Evolutionary conservation across 1,140 invertebrate species (phyloP), one percentile per base, ranked within the genome.

Genomic region (Danaus plexippus): DNA sequence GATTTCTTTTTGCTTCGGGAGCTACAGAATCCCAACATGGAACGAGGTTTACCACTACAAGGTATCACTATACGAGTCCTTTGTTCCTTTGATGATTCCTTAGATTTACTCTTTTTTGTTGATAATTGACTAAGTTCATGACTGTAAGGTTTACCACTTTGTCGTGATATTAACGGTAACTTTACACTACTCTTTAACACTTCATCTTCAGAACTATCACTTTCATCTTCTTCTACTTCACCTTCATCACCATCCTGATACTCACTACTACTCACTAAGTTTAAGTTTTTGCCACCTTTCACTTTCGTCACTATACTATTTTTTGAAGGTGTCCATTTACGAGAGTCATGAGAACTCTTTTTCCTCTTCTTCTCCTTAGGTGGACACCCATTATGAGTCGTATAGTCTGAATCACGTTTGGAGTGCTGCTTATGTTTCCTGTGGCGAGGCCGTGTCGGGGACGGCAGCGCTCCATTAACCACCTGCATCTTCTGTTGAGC

Each of bases 91-190:
- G 69, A 64, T 59, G 69, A 76, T 68, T 80, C 71, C 59, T 77
- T 85, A 44, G 65, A 66, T 80, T 81, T 84, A 66, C 69, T 80
- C 63, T 81, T 84, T 79, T 80, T 82, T 63, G 75, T 73, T 67
- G 83, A 84, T 85, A 87, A 82, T 87, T 86, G 87, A 82, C 87
- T 87, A 79, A 88, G 83, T 85, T 86, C 77, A 82, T 88, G 86
- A 75, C 85, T 87, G 75, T 81, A 87, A 15, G 86, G 86, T 79
- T 88, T 88, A 54, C 86, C 86, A 82, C 83, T 84, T 60, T 80
- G 80, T 51, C 78, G 66, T 51, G 67, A 69, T 63, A 77, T 75
- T 73, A 80, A 68, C 55, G 82, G 82, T 85, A 87, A 84, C 79
- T 85, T 87, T 64, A 82, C 73, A 80, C 74, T 85, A 71, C 51